phyloP scores from a whole-genome alignment of 2,888 invertebrate genomes.

The Parnassius orleans region DNA sequence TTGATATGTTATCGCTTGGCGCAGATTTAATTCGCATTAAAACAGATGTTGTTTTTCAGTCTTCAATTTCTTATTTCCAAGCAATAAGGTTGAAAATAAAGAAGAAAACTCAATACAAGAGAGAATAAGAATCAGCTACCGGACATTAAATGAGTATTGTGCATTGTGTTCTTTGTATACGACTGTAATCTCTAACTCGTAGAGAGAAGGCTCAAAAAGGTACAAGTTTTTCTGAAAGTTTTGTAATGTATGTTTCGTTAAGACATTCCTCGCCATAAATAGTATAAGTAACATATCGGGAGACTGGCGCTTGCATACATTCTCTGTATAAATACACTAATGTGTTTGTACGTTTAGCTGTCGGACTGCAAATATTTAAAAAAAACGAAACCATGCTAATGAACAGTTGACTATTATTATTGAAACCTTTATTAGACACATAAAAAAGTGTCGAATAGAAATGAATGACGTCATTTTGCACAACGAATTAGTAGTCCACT shows the following conservation, averaged over 20 bases:
- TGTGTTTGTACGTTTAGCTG: conserved; percentile 22
- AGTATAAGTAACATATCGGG: conserved; percentile 57
- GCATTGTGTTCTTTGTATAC: neutral
- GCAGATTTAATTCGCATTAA: conserved; percentile 18
- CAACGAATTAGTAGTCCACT: too few species aligned
- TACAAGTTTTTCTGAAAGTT: conserved; percentile 39
- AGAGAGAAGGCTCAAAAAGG: conserved; percentile 39
- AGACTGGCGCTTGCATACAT: conserved; percentile 42
- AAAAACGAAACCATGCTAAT: neutral
- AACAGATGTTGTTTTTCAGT: too few species aligned
- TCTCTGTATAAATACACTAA: conserved; percentile 7
- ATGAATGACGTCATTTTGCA: too few species aligned
- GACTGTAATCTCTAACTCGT: conserved; percentile 24
- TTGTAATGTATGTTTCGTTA: conserved; percentile 61
- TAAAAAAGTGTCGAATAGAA: too few species aligned
- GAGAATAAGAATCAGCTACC: conserved; percentile 25
- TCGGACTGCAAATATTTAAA: conserved; percentile 12
- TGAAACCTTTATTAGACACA: too few species aligned
- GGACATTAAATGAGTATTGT: conserved; percentile 25
- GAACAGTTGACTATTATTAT: too few species aligned
- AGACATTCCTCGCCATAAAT: conserved; percentile 74
- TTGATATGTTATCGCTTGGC: conserved; percentile 13
- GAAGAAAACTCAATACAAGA: neutral
- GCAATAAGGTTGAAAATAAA: conserved; percentile 12
- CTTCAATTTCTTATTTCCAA: conserved; percentile 2